A percentile compares a stretch with the other conserved stretches of the same genome.
Conservation (phyloP, 2,888 invertebrate species). For the Synergus laeviventris region DNA sequence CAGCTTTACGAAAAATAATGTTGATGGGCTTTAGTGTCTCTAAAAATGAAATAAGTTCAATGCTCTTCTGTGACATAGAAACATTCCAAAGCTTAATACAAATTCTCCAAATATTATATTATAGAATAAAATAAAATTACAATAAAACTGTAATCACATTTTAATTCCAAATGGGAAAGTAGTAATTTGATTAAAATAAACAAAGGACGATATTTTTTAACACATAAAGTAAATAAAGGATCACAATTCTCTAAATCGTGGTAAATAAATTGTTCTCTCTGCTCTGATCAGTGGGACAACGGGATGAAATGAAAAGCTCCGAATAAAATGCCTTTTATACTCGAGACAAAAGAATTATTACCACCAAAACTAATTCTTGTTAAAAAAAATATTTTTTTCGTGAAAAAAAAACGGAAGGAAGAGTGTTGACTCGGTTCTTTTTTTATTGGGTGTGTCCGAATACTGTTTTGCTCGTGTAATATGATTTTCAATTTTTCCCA, state of each 20-base stretch:
- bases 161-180: neutral
- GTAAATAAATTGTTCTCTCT: too few relatives aligned
- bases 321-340: neutral
- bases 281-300: too few relatives aligned
- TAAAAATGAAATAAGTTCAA: neutral
- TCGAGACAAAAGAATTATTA: slow-evolving; percentile 6
- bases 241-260: too few relatives aligned
- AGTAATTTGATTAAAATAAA: neutral
- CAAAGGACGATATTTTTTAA: neutral
- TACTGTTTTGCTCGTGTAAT: neutral
- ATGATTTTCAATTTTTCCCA: slow-evolving; percentile 16
- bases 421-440: neutral
- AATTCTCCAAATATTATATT: too few relatives aligned
- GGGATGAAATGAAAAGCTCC: neutral
- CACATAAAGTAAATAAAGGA: too few relatives aligned
- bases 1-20: neutral
- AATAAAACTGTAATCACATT: too few relatives aligned
- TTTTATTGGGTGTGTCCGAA: neutral
- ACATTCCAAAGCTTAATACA: neutral
- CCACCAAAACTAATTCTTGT: neutral
- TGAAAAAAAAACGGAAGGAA: neutral
- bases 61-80: neutral
- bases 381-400: neutral
- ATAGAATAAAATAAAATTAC: too few relatives aligned
- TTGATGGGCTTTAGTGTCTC: neutral